Evolutionary conservation across 2,113 vertebrate species (phyloP).

Genomic region (Balaenoptera acutorostrata): DNA sequence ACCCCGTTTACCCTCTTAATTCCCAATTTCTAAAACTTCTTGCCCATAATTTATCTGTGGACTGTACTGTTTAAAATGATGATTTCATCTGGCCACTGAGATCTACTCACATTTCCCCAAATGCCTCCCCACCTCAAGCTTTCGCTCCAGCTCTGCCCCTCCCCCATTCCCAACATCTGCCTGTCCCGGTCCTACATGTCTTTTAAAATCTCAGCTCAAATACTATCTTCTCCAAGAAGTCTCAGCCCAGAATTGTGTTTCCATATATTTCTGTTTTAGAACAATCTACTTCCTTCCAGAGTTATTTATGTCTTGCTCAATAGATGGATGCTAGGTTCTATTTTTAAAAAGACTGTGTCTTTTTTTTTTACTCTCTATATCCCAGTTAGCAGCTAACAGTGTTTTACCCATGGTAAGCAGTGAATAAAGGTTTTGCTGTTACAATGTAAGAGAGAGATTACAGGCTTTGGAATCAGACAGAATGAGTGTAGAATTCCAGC

Average conservation of each 20-base stretch:
- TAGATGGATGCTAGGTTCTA: not conserved
- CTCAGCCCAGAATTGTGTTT: not conserved
- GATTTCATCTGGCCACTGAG: not conserved
- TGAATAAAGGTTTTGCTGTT: not conserved
- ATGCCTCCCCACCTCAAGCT: not conserved
- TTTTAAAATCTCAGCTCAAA: not conserved
- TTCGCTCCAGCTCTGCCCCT: not conserved
- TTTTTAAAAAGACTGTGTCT: not conserved
- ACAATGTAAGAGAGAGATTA: not conserved
- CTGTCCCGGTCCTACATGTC: not conserved
- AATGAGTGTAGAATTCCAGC: not conserved
- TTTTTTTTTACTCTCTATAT: not conserved
- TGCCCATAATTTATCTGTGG: not conserved
- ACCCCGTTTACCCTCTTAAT: not conserved
- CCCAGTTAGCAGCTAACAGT: slow-evolving; percentile 9
- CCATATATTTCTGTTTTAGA: slow-evolving; percentile 1
- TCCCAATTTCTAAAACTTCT: not conserved
- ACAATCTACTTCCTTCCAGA: not conserved
- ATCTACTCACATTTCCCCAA: not conserved
- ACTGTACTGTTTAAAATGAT: not conserved
- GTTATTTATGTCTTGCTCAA: slow-evolving; percentile 28
- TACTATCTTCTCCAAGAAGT: not conserved
- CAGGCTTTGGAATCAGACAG: not conserved
- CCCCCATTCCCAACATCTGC: not conserved
- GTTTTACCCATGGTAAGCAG: not conserved